A percentile compares a stretch with the other conserved stretches of the same genome.
Evolutionary conservation across 2,113 vertebrate genomes (phyloP).

Genomic region (Thryonomys swinderianus): DNA sequence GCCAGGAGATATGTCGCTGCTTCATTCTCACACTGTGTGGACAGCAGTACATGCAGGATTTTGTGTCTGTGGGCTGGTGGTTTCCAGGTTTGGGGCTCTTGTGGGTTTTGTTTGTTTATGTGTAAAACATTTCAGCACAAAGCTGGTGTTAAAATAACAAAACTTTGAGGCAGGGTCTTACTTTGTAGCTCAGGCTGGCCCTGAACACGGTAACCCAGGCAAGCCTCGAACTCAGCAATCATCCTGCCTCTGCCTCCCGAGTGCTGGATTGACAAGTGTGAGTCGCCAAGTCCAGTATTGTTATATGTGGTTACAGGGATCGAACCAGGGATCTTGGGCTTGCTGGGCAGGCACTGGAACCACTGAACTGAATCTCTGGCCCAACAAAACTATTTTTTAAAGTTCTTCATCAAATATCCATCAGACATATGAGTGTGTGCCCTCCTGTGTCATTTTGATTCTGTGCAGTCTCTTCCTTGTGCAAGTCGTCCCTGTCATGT

Average conservation of each 20-base stretch:
- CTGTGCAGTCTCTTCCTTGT: neutral
- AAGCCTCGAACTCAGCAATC: too few species aligned
- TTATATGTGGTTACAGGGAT: too few species aligned
- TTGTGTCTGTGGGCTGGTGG: fast-evolving
- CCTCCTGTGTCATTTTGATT: neutral
- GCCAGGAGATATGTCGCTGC: neutral
- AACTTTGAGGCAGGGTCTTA: too few species aligned
- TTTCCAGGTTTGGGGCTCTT: neutral
- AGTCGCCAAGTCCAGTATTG: too few species aligned
- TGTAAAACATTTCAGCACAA: neutral
- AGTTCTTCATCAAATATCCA: neutral
- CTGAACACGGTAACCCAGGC: too few species aligned
- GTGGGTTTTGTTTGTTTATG: neutral
- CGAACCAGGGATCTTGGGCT: too few species aligned
- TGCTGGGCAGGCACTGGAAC: too few species aligned
- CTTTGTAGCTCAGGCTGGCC: too few species aligned
- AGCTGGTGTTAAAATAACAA: neutral
- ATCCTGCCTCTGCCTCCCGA: too few species aligned
- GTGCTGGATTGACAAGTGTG: too few species aligned
- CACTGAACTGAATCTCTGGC: too few species aligned
- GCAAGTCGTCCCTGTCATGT: fast-evolving
- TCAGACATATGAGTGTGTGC: too few species aligned
- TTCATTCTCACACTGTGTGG: neutral
- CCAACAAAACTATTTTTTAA: neutral
- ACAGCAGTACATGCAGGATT: neutral